phyloP scores from a whole-genome alignment of 2,888 invertebrate genomes.

The Euclidia mi region DNA sequence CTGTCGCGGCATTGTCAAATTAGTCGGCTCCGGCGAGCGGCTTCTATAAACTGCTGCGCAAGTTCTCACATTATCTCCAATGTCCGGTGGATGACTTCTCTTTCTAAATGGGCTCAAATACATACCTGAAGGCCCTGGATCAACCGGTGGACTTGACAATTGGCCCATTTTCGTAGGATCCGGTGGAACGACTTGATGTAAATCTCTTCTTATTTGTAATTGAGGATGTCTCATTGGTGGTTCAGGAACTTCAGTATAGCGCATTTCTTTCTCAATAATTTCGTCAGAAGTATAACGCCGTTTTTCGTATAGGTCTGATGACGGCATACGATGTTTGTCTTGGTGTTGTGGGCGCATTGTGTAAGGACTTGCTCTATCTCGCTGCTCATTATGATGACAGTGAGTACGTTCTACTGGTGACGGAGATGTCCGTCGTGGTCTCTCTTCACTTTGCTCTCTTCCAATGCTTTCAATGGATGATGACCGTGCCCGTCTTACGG shows the following conservation, averaged over 20 bases:
- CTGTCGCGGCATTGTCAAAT: slow-evolving; percentile 84
- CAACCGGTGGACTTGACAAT: slow-evolving; percentile 83
- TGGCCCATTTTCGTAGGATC: slow-evolving; percentile 79
- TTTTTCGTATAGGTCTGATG: slow-evolving; percentile 81
- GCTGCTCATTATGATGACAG: slow-evolving; percentile 92
- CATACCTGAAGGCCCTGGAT: slow-evolving; percentile 81
- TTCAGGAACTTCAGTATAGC: slow-evolving; percentile 85
- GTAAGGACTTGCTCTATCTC: slow-evolving; percentile 90
- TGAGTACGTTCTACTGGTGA: slow-evolving; percentile 90
- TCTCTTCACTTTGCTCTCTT: slow-evolving; percentile 83
- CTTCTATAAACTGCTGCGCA: slow-evolving; percentile 81
- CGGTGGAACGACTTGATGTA: slow-evolving; percentile 89
- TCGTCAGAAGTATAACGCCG: slow-evolving; percentile 84
- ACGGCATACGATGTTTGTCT: slow-evolving; percentile 78
- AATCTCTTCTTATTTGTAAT: slow-evolving; percentile 94
- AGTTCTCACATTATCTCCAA: slow-evolving; percentile 79
- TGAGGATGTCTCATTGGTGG: slow-evolving; percentile 88
- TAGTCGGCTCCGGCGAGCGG: slow-evolving; percentile 87
- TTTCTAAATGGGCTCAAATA: slow-evolving; percentile 90
- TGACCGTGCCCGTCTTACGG: slow-evolving; percentile 88
- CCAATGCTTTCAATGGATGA: slow-evolving; percentile 88
- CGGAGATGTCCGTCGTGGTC: slow-evolving; percentile 77
- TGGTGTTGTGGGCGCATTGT: slow-evolving; percentile 94
- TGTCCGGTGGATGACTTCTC: slow-evolving; percentile 89
- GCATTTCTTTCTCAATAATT: slow-evolving; percentile 85